Percentiles rank a stretch among this genome's conserved stretches.
These are phyloP conservation scores for Drosophila gaucha DNA, from an alignment of 2,888 invertebrate species.

Conservation along the genomic window DNA sequence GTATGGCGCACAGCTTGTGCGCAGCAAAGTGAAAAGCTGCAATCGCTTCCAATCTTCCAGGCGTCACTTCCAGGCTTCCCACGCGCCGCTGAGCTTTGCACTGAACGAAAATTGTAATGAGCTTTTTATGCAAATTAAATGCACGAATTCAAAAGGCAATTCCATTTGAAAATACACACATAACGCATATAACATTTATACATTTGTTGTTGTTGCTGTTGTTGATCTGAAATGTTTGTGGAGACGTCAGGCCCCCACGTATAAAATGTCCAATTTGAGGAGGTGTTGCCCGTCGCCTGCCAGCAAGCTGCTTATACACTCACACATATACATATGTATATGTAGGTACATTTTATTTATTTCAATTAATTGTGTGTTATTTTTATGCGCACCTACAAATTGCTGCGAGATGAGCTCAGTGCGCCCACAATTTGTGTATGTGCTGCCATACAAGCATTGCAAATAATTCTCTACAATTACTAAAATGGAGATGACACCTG, in stretches of 20 bases:
- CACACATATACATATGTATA: background rate
- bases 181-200: constrained; percentile 41
- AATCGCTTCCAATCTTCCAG: constrained; percentile 21
- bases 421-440: constrained; percentile 53
- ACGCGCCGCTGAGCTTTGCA: constrained; percentile 41
- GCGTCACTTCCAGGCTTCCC: constrained; percentile 40
- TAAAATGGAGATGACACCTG: constrained; percentile 73
- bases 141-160: constrained; percentile 57
- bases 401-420: constrained; percentile 74
- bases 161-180: constrained; percentile 47
- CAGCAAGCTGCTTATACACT: constrained; percentile 10
- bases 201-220: constrained; percentile 23
- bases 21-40: constrained; percentile 27
- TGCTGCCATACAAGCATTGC: constrained; percentile 34
- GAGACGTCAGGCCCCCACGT: constrained; percentile 50
- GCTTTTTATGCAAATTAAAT: constrained; percentile 60
- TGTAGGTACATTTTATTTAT: constrained; percentile 23
- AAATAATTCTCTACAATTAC: constrained; percentile 64
- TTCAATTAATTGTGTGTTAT: constrained; percentile 11
- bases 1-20: constrained; percentile 1
- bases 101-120: constrained; percentile 51
- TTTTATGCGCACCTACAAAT: constrained; percentile 62
- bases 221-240: constrained; percentile 38
- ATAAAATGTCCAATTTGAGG: constrained; percentile 57
- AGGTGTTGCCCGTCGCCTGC: constrained; percentile 51